Evolutionary conservation across 1,140 invertebrate species (phyloP).

Genomic region (Drosophila murphyi): DNA sequence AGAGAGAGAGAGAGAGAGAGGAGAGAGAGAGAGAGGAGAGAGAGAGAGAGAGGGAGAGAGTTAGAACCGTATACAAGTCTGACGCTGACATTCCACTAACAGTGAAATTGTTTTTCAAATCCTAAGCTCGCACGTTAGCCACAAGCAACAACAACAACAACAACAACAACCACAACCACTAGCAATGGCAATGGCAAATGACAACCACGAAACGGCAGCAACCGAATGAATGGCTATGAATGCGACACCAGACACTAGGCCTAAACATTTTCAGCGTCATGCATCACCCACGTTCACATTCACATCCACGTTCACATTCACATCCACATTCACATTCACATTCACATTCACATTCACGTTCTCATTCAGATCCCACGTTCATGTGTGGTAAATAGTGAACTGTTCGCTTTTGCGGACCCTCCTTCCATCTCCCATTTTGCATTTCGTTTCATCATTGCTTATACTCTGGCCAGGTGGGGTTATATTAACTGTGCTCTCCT

Average conservation of each 20-base stretch:
- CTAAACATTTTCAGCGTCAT: conserved; percentile 72
- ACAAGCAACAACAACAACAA: conserved; percentile 44
- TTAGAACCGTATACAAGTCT: conserved; percentile 32
- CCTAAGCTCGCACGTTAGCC: conserved; percentile 79
- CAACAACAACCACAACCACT: conserved; percentile 9
- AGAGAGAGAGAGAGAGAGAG: not conserved
- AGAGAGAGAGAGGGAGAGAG: not conserved
- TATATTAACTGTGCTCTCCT: conserved; percentile 12
- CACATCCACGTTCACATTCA: conserved; percentile 11
- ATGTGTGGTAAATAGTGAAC: conserved; percentile 72
- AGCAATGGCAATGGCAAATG: conserved; percentile 32
- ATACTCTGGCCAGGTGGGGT: conserved; percentile 24
- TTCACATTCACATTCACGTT: conserved; percentile 11
- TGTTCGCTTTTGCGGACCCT: conserved; percentile 35
- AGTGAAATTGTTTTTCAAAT: conserved; percentile 82
- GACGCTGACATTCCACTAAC: conserved; percentile 82
- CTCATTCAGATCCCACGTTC: conserved; percentile 51
- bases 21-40: conserved; percentile 6
- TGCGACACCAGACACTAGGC: conserved; percentile 74
- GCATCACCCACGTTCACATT: conserved; percentile 57
- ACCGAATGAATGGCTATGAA: conserved; percentile 80
- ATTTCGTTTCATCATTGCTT: conserved; percentile 15
- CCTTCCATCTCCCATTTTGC: not conserved
- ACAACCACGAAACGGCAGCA: conserved; percentile 70
- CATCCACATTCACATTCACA: conserved; percentile 12